Percentiles rank a stretch among this genome's conserved stretches.
phyloP scores from a whole-genome alignment of 2,113 vertebrate species.

The Serilophus lunatus region DNA sequence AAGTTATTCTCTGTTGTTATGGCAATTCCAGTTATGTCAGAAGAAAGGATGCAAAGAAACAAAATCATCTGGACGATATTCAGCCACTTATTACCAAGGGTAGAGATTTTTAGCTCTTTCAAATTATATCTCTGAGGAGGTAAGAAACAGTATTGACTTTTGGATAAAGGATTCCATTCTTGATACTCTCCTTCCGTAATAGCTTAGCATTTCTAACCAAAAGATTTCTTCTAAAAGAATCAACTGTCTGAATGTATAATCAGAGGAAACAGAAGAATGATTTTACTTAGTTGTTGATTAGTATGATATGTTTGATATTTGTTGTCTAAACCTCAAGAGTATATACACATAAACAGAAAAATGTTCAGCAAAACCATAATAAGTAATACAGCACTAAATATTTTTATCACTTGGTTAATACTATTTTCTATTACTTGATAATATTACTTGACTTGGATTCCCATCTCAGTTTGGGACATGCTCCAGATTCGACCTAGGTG shows the following conservation, averaged over 20 bases:
- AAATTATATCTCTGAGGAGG: neutral
- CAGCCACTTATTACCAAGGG: neutral
- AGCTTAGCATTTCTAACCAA: neutral
- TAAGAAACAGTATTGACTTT: neutral
- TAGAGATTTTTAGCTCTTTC: neutral
- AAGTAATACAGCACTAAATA: neutral
- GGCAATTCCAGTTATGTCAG: neutral
- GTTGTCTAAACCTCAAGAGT: neutral
- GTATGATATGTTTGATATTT: neutral
- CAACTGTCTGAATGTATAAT: neutral
- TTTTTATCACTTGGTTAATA: neutral
- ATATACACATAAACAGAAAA: neutral
- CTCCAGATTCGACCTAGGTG: neutral
- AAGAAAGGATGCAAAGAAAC: neutral
- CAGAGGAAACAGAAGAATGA: neutral
- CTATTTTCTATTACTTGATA: neutral
- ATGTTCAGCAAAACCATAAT: neutral
- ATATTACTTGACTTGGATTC: neutral
- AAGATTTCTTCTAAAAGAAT: neutral
- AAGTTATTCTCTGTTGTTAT: neutral
- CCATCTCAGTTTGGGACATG: neutral
- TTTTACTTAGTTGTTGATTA: neutral
- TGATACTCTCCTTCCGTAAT: neutral
- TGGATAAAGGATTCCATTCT: neutral
- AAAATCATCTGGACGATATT: neutral